Percentiles rank a stretch among this genome's conserved stretches.
These are phyloP conservation scores for Hemicordylus capensis DNA, from an alignment of 2,113 vertebrate genomes.

Conservation along the genomic window DNA sequence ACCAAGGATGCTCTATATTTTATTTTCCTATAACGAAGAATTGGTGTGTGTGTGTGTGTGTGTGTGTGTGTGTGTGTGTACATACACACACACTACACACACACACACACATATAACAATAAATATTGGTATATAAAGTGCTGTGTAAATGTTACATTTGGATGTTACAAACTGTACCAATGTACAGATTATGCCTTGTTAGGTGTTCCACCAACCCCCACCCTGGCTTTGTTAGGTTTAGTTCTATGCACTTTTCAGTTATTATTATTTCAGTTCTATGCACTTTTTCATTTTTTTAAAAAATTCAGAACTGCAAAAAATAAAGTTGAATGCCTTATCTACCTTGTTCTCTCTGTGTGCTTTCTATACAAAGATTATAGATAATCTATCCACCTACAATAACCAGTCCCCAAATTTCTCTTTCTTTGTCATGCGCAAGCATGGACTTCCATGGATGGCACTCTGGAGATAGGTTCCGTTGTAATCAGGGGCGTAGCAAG, in stretches of 20 bases:
- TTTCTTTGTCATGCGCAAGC: neutral
- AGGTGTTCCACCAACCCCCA: neutral
- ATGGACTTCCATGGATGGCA: neutral
- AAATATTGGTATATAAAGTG: constrained; percentile 1
- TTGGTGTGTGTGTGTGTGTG: too few relatives aligned
- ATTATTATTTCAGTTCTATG: constrained; percentile 41
- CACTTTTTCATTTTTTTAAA: constrained; percentile 46
- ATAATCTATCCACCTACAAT: neutral
- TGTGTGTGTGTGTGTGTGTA: too few relatives aligned
- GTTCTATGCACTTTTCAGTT: constrained; percentile 52
- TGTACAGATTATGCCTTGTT: neutral
- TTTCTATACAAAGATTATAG: neutral
- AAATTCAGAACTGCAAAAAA: constrained; percentile 48
- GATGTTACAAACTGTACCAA: constrained; percentile 10
- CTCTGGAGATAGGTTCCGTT: neutral
- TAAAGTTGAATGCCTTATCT: constrained; percentile 61
- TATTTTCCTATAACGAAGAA: constrained; percentile 2
- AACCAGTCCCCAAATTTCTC: neutral
- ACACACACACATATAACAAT: too few relatives aligned
- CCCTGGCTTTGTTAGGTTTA: constrained; percentile 42
- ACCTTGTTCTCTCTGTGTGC: neutral
- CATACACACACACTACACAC: too few relatives aligned
- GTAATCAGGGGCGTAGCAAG: too few relatives aligned
- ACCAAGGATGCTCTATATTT: constrained; percentile 5
- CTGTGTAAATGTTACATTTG: constrained; percentile 10